Evolutionary conservation across 2,797 vertebrate species (phyloP).

Genomic region (Brachyalestes nurse): DNA sequence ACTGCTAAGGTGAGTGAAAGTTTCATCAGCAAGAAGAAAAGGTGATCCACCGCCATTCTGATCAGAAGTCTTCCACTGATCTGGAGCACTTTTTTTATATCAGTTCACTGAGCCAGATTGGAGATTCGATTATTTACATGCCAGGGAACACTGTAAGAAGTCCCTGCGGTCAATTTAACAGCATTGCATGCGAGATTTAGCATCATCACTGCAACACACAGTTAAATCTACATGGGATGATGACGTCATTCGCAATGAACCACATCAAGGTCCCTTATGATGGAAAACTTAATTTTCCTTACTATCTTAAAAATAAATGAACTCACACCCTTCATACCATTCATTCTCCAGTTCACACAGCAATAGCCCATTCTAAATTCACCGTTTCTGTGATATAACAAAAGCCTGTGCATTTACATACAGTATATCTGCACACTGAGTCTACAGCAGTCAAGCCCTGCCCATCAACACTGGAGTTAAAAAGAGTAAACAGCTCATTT

Average conservation of each 20-base stretch:
- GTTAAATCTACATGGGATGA: neutral
- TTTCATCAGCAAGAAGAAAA: conserved; percentile 40
- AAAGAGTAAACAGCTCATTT: too few relatives aligned
- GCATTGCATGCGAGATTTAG: conserved; percentile 39
- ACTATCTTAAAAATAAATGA: too few relatives aligned
- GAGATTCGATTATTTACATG: conserved; percentile 67
- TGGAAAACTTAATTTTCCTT: too few relatives aligned
- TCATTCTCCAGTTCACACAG: too few relatives aligned
- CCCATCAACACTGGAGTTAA: too few relatives aligned
- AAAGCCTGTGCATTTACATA: too few relatives aligned
- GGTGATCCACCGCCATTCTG: neutral
- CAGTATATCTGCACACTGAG: too few relatives aligned
- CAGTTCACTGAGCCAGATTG: conserved; percentile 61
- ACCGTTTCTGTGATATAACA: too few relatives aligned
- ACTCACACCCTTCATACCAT: too few relatives aligned
- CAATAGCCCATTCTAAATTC: too few relatives aligned
- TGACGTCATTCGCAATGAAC: neutral
- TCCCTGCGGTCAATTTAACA: conserved; percentile 43
- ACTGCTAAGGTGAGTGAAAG: neutral
- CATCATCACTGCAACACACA: neutral
- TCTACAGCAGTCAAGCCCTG: too few relatives aligned
- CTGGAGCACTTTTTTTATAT: conserved; percentile 51
- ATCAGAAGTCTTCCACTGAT: conserved; percentile 38
- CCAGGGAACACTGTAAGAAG: conserved; percentile 57
- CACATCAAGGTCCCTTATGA: too few relatives aligned